Percentiles rank a stretch among this genome's conserved stretches.
Conservation (phyloP, 2,888 invertebrate genomes). For the Acronicta alni region DNA sequence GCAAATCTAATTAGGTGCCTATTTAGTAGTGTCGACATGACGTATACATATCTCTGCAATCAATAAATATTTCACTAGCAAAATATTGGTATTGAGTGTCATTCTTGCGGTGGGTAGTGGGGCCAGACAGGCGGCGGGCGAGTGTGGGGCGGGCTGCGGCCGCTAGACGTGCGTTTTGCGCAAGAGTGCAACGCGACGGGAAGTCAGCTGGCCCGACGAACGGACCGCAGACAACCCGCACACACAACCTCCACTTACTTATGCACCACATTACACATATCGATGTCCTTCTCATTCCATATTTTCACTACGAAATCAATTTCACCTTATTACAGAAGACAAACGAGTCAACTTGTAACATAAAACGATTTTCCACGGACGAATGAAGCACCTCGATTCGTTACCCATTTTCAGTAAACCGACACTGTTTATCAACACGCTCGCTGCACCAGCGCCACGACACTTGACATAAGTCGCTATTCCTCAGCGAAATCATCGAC, state of each 20-base stretch:
- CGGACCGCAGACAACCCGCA: constrained; percentile 41
- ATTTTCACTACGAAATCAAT: constrained; percentile 66
- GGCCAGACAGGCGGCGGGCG: constrained; percentile 50
- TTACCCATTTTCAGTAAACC: constrained; percentile 74
- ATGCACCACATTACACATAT: constrained; percentile 32
- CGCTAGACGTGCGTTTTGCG: constrained; percentile 68
- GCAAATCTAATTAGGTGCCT: constrained; percentile 48
- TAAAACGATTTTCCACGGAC: constrained; percentile 67
- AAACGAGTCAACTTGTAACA: constrained; percentile 72
- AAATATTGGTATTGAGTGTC: constrained; percentile 41
- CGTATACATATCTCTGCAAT: constrained; percentile 31
- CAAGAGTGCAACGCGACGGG: constrained; percentile 72
- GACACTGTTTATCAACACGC: constrained; percentile 87
- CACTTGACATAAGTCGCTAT: constrained; percentile 72
- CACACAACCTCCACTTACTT: constrained; percentile 41
- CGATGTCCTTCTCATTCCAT: constrained; percentile 50
- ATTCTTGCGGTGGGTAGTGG: constrained; percentile 46
- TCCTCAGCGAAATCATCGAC: constrained; percentile 69
- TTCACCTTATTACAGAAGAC: constrained; percentile 68
- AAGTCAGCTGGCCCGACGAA: constrained; percentile 75
- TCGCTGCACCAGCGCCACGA: constrained; percentile 65
- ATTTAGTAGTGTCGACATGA: constrained; percentile 20
- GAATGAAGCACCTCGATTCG: constrained; percentile 60
- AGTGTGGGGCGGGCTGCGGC: constrained; percentile 40
- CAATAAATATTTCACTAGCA: constrained; percentile 47